Conservation (phyloP, 2,113 vertebrate genomes). For the Gadus macrocephalus region DNA sequence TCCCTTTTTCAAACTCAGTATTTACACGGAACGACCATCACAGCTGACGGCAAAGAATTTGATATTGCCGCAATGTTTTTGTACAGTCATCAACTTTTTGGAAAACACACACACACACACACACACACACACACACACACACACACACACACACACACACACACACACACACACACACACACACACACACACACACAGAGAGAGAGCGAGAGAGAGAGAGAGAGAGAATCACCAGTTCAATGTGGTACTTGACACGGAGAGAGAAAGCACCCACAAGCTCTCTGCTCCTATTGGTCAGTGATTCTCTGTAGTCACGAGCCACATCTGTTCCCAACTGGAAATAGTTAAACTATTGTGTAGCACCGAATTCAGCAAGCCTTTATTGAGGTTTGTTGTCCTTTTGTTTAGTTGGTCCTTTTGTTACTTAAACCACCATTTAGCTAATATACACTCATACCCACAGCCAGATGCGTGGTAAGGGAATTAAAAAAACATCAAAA, state of each 20-base stretch:
- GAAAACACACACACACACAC: no score
- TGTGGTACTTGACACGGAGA: conserved; percentile 42
- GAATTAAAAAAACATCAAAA: no score
- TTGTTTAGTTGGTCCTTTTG: neutral
- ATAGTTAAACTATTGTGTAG: neutral
- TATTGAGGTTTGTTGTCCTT: neutral
- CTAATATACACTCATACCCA: no score
- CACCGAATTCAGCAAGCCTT: neutral
- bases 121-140: no score
- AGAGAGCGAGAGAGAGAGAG: no score
- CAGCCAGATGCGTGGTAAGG: no score
- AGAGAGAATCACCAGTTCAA: conserved; percentile 30
- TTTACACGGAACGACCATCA: neutral
- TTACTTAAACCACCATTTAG: no score
- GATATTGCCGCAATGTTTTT: neutral
- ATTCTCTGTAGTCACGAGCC: conserved; percentile 41
- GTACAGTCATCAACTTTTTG: conserved; percentile 3
- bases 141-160: no score
- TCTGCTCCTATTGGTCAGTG: neutral
- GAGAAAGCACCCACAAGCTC: conserved; percentile 3
- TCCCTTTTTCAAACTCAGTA: neutral
- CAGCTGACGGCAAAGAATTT: neutral
- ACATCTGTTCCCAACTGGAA: conserved; percentile 37
- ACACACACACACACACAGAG: no score
- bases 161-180: no score